Percentiles rank a stretch among this genome's conserved stretches.
phyloP scores from a whole-genome alignment of 1,140 invertebrate genomes.

The Cyphomyrmex costatus region DNA sequence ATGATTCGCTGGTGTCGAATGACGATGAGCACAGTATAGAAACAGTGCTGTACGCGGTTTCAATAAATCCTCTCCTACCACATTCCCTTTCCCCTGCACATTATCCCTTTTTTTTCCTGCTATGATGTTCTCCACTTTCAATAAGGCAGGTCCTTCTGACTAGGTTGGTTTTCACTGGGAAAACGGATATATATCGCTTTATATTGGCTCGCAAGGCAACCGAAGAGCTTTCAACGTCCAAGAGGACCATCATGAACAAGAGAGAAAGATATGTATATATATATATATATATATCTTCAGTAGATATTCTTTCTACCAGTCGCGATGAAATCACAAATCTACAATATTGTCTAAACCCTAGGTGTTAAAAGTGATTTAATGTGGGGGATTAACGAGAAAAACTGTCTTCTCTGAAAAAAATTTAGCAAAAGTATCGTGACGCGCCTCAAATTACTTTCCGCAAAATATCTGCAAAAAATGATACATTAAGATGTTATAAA shows the following conservation, averaged over 20 bases:
- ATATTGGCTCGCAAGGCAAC: constrained; percentile 67
- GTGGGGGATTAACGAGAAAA: constrained; percentile 27
- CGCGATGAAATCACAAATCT: constrained; percentile 31
- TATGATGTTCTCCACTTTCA: constrained; percentile 70
- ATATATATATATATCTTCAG: no score
- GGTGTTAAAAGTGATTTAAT: constrained; percentile 44
- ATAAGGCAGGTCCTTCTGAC: constrained; percentile 72
- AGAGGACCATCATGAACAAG: constrained; percentile 43
- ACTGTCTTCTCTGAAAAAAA: background rate
- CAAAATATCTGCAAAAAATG: background rate
- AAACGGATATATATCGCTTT: constrained; percentile 75
- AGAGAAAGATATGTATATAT: no score
- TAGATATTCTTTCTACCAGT: constrained; percentile 69
- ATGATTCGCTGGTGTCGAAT: constrained; percentile 51
- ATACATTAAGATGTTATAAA: background rate
- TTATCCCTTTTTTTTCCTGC: constrained; percentile 40
- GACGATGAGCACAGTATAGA: constrained; percentile 66
- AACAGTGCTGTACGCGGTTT: constrained; percentile 69
- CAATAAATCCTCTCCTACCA: constrained; percentile 72
- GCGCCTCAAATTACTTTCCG: background rate
- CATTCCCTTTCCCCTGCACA: background rate
- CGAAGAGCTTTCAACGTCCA: constrained; percentile 71
- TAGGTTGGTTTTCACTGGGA: constrained; percentile 72
- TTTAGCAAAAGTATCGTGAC: background rate
- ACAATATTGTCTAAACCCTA: constrained; percentile 33